Percentiles rank a stretch among this genome's conserved stretches.
Conservation (phyloP, 2,888 invertebrate genomes). For the Mechanitis mazaeus region DNA sequence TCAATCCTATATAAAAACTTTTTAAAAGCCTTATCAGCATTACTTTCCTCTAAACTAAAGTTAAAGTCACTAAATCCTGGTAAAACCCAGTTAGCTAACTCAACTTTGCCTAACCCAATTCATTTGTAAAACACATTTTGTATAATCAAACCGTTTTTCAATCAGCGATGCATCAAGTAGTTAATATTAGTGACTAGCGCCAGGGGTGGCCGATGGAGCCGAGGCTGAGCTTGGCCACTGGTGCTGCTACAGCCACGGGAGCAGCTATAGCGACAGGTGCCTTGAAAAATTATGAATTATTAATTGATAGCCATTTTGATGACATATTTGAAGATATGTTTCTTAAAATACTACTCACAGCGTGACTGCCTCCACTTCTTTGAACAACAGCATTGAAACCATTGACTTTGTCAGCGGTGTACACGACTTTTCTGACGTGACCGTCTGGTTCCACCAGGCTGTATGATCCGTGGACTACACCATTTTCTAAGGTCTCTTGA, state of each 20-base stretch:
- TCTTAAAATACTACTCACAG: slow-evolving; percentile 46
- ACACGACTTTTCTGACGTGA: slow-evolving; percentile 68
- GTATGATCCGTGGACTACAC: slow-evolving; percentile 73
- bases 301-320: background rate
- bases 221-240: slow-evolving; percentile 47
- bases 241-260: slow-evolving; percentile 53
- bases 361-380: slow-evolving; percentile 64
- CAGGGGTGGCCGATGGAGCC: slow-evolving; percentile 58
- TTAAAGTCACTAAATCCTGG: slow-evolving; percentile 15
- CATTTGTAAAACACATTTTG: too few relatives aligned
- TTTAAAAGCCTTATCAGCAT: slow-evolving; percentile 16
- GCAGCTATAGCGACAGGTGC: slow-evolving; percentile 47
- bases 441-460: slow-evolving; percentile 74
- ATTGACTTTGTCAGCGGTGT: slow-evolving; percentile 73
- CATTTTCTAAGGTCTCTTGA: slow-evolving; percentile 69
- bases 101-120: slow-evolving; percentile 12
- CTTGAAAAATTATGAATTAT: slow-evolving; percentile 21
- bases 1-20: too few relatives aligned
- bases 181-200: slow-evolving; percentile 45
- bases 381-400: slow-evolving; percentile 75
- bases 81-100: slow-evolving; percentile 14
- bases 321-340: too few relatives aligned
- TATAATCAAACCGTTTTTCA: slow-evolving; percentile 22
- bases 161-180: slow-evolving; percentile 39
- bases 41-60: slow-evolving; percentile 16